Evolutionary conservation across 2,888 invertebrate genomes (phyloP).

Genomic region (Eurytoma adleriae): DNA sequence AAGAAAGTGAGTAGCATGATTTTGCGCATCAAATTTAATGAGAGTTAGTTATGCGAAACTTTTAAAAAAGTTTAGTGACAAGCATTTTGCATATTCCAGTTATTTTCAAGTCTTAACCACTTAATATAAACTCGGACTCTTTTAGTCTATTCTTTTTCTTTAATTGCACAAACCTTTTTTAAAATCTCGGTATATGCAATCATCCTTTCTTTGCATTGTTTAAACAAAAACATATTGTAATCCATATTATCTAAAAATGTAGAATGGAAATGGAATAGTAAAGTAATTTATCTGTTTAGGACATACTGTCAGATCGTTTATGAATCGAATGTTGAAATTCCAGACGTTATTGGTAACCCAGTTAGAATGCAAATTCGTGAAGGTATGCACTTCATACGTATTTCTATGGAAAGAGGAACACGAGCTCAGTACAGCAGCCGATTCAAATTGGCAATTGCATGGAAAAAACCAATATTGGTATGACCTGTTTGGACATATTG

Average conservation of each 20-base stretch:
- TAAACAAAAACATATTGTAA: not conserved
- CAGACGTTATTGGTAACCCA: not conserved
- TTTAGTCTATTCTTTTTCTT: conserved; percentile 23
- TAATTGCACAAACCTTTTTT: not conserved
- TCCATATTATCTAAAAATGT: too few relatives aligned
- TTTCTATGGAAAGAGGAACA: not conserved
- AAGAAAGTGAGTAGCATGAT: too few relatives aligned
- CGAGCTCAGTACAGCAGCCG: not conserved
- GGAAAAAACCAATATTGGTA: conserved; percentile 27
- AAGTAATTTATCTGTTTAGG: not conserved
- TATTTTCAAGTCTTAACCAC: conserved; percentile 38
- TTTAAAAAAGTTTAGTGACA: conserved; percentile 27
- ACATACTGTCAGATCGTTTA: not conserved
- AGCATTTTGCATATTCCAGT: conserved; percentile 28
- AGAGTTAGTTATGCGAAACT: conserved; percentile 22
- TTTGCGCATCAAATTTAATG: conserved; percentile 41
- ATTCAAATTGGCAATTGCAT: conserved; percentile 26
- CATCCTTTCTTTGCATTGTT: not conserved
- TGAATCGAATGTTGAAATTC: conserved; percentile 3
- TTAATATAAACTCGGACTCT: conserved; percentile 6
- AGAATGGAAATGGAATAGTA: not conserved
- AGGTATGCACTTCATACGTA: not conserved
- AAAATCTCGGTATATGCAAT: conserved; percentile 1
- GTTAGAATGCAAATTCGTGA: conserved; percentile 6
- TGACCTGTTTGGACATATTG: conserved; percentile 21